A percentile compares a stretch with the other conserved stretches of the same genome.
Conservation (phyloP, 2,888 invertebrate species). For the Drosophila neonasuta region DNA sequence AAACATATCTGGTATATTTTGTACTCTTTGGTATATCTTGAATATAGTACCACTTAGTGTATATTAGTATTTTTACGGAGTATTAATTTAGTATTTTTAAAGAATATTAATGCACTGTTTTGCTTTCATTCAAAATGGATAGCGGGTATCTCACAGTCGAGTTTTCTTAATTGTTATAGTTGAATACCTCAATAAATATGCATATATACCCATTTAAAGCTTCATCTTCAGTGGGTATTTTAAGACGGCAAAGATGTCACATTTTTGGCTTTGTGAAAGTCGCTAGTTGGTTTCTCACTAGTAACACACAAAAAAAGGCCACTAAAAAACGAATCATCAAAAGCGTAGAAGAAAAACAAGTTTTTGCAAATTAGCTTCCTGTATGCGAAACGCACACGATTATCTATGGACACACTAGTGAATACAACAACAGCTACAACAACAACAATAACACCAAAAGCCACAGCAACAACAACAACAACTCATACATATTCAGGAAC, state of each 20-base stretch:
- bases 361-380: conserved; percentile 56
- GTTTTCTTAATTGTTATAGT: too few species aligned
- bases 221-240: neutral
- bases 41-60: too few species aligned
- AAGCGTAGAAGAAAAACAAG: conserved; percentile 37
- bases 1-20: too few species aligned
- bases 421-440: neutral
- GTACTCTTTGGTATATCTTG: too few species aligned
- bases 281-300: conserved; percentile 7
- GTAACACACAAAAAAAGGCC: conserved; percentile 14
- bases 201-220: neutral
- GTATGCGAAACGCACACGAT: conserved; percentile 30
- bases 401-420: conserved; percentile 4
- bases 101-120: too few species aligned
- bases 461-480: neutral
- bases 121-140: too few species aligned
- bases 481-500: conserved; percentile 10
- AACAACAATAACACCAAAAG: too few species aligned
- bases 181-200: too few species aligned
- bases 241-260: neutral
- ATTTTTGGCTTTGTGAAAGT: conserved; percentile 39
- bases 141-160: too few species aligned
- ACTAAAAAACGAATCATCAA: conserved; percentile 20
- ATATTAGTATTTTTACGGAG: too few species aligned
- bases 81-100: too few species aligned